Evolutionary conservation across 2,113 vertebrate species (phyloP).

Genomic region (Benitochromis conjunctus): DNA sequence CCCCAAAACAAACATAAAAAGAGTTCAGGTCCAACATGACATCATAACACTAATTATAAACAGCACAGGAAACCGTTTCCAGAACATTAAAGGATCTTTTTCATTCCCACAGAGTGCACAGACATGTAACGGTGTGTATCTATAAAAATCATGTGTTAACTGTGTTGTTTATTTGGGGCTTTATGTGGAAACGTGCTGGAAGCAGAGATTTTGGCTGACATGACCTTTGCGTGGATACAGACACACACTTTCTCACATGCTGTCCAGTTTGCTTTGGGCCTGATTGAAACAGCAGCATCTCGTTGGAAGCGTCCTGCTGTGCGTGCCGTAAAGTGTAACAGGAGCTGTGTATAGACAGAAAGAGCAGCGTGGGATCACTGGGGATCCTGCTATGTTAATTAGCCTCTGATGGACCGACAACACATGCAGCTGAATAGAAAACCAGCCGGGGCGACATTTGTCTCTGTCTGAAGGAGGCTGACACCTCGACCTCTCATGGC

Average conservation of each 20-base stretch:
- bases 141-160: rapidly evolving
- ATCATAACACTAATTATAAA: rapidly evolving
- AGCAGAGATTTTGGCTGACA: not conserved
- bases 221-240: not conserved
- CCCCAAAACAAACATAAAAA: not conserved
- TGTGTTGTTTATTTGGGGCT: not conserved
- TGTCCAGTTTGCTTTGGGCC: slow-evolving; percentile 16
- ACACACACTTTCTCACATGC: slow-evolving; percentile 37
- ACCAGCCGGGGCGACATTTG: slow-evolving; percentile 69
- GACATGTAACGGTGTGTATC: not conserved
- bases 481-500: slow-evolving; percentile 68
- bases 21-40: not conserved
- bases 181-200: not conserved
- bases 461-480: slow-evolving; percentile 60
- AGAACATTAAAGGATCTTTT: not conserved
- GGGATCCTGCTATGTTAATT: slow-evolving; percentile 91
- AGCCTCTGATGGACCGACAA: slow-evolving; percentile 87
- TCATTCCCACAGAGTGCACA: not conserved
- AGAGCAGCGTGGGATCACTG: slow-evolving; percentile 74
- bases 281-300: slow-evolving; percentile 67
- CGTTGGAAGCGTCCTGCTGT: slow-evolving; percentile 49
- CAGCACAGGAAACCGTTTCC: not conserved
- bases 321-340: slow-evolving; percentile 70
- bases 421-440: slow-evolving; percentile 83
- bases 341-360: slow-evolving; percentile 74